Percentiles rank a stretch among this genome's conserved stretches.
phyloP scores from a whole-genome alignment of 1,140 invertebrate species.

The Apis mellifera region Amel_HAv3.1 CM009931.2:25928001-25928500 shows the following conservation, averaged over 20 bases:
- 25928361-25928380: conserved; percentile 78
- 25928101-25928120: not conserved
- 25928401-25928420: conserved; percentile 75
- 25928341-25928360: conserved; percentile 64
- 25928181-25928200: too few species aligned
- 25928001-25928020: not conserved
- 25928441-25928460: conserved; percentile 72
- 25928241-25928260: not conserved
- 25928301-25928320: conserved; percentile 26
- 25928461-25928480: conserved; percentile 66
- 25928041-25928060: too few species aligned
- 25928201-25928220: not conserved
- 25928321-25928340: conserved; percentile 30
- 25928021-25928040: too few species aligned
- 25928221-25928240: conserved; percentile 14
- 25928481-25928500: conserved; percentile 68
- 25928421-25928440: conserved; percentile 66
- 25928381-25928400: conserved; percentile 72
- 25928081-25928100: too few species aligned
- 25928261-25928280: conserved; percentile 30
- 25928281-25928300: not conserved
- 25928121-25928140: not conserved
- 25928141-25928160: not conserved
- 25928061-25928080: too few species aligned
- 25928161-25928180: too few species aligned